phyloP scores from a whole-genome alignment of 2,888 invertebrate species.

The Scaeva pyrastri region DNA sequence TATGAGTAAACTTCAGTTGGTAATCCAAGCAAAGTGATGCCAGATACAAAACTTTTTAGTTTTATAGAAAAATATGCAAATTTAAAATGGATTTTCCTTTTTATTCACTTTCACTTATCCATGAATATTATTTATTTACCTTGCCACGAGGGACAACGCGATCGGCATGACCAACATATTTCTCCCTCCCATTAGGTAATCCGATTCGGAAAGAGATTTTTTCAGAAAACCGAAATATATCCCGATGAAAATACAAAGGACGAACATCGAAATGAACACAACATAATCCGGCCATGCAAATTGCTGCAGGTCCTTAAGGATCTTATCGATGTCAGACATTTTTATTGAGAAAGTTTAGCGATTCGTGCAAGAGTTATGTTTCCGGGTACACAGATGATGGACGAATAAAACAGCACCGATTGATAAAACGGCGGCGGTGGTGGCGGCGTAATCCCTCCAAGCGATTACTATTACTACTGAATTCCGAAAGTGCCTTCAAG shows the following conservation, averaged over 20 bases:
- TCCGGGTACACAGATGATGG: neutral
- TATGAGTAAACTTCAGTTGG: slow-evolving; percentile 93
- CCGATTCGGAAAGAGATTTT: slow-evolving; percentile 86
- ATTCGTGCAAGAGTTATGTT: neutral
- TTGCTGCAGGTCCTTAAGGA: slow-evolving; percentile 81
- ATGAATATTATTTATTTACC: slow-evolving; percentile 83
- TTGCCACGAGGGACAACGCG: slow-evolving; percentile 92
- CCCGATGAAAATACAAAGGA: slow-evolving; percentile 90
- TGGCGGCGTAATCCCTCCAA: slow-evolving; percentile 5
- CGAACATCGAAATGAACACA: slow-evolving; percentile 87
- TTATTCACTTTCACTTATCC: slow-evolving; percentile 57
- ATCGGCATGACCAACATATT: slow-evolving; percentile 92
- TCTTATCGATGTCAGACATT: slow-evolving; percentile 82
- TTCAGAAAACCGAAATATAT: slow-evolving; percentile 91
- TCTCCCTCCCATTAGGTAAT: slow-evolving; percentile 92
- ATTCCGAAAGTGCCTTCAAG: slow-evolving; percentile 11
- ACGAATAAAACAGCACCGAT: neutral
- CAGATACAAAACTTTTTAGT: slow-evolving; percentile 88
- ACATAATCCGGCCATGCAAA: slow-evolving; percentile 83
- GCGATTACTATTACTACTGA: slow-evolving; percentile 32
- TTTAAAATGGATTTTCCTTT: neutral
- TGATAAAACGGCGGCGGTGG: neutral
- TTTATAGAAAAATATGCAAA: slow-evolving; percentile 13
- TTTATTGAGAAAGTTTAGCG: neutral
- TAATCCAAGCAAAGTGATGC: slow-evolving; percentile 90